Evolutionary conservation across 2,797 vertebrate genomes (phyloP).

Genomic region (Mus minutoides): DNA sequence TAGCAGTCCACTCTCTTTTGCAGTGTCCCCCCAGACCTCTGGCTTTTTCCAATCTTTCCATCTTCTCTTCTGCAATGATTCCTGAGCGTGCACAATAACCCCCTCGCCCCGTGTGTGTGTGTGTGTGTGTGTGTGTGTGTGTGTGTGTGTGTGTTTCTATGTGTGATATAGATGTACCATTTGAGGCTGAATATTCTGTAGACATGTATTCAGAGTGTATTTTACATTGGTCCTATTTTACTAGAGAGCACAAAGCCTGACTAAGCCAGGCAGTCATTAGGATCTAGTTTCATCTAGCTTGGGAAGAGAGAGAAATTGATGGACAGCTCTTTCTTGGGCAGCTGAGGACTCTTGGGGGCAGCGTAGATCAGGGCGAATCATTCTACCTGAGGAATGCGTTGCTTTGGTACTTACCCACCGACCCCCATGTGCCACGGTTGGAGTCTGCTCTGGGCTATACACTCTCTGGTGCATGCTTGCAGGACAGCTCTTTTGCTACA

Average conservation of each 20-base stretch:
- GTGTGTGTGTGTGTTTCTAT: too few relatives aligned
- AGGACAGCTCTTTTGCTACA: rapidly evolving
- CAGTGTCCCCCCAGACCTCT: background rate
- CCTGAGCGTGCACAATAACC: background rate
- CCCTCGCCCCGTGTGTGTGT: rapidly evolving
- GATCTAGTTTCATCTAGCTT: background rate
- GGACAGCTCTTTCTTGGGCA: background rate
- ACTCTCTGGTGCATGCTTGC: background rate
- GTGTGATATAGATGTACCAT: background rate
- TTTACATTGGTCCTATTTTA: background rate
- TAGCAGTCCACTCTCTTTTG: background rate
- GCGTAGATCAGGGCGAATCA: background rate
- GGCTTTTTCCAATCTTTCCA: background rate
- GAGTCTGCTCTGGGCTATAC: background rate
- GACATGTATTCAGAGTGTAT: background rate
- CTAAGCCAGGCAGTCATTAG: background rate
- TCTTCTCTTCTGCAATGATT: background rate
- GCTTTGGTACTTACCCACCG: background rate
- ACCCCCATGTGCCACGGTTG: background rate
- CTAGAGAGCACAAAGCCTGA: background rate
- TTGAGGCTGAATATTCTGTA: too few relatives aligned
- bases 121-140: background rate
- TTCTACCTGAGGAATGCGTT: rapidly evolving
- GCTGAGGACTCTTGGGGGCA: background rate
- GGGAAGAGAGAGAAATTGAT: background rate